phyloP scores from a whole-genome alignment of 2,888 invertebrate species.

The Cataglyphis altisquamis region DNA sequence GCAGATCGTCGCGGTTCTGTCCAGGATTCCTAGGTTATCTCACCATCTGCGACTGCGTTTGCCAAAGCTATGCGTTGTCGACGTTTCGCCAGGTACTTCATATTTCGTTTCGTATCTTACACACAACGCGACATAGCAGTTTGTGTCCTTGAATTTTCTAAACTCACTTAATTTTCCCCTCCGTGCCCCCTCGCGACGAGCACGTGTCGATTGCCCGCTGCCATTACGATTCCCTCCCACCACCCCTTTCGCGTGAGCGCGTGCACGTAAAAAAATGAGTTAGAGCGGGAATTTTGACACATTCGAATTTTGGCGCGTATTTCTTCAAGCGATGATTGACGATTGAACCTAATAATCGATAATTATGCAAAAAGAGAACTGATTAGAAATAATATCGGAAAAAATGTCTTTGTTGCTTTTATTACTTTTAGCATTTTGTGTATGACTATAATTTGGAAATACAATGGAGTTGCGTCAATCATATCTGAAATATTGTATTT shows the following conservation, averaged over 20 bases:
- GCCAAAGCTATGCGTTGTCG: conserved; percentile 79
- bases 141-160: not conserved
- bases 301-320: conserved; percentile 45
- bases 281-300: conserved; percentile 59
- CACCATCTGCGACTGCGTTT: conserved; percentile 76
- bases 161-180: not conserved
- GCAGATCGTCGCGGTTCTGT: conserved; percentile 76
- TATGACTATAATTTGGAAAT: not conserved
- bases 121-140: conserved; percentile 28
- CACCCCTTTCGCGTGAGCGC: not conserved
- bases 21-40: conserved; percentile 79
- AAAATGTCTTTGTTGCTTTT: not conserved
- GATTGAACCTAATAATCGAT: not conserved
- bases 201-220: conserved; percentile 65
- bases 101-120: conserved; percentile 13
- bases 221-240: not conserved
- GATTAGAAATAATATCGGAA: not conserved
- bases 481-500: not conserved
- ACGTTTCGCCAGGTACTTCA: conserved; percentile 79
- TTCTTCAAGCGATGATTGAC: not conserved
- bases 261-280: not conserved
- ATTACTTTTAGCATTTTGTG: not conserved
- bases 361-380: not conserved
- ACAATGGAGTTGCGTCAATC: not conserved
- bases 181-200: conserved; percentile 58